Base-by-base conservation (phyloP, 2,797 vertebrate species). In the Huso huso region DNA sequence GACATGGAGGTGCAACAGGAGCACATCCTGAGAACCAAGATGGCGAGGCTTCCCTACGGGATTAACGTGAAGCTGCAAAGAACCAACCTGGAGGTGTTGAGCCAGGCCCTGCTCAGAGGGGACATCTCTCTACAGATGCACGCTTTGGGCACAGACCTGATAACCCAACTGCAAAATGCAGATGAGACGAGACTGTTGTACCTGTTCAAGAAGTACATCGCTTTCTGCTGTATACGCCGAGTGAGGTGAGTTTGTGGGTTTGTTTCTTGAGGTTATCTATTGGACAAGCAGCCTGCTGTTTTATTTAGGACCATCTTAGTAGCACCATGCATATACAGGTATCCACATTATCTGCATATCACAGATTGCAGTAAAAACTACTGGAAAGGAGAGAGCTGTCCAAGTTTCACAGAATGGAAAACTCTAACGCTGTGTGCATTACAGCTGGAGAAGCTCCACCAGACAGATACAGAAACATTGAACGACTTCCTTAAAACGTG, bases 181-280 rank as follows among this genome's bases (percentile, higher is more conserved):
- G 62, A 78, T 15, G 68, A 15, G 12, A 55, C 78, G 68, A 72
- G 62, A 10, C 68, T 84, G 66, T 76, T 73, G 51, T 78, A 76
- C 63, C 68, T 86, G 6, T 74, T 77, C 72, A 73, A 5, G 49
- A 83, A 83, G 68, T 82, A 83, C 67, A 73, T 74, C 51, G 73
- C 76, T 66, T 79, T 75, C 61, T 64, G 69, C 48, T 72, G 73
- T 61, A 52, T 78, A 4, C 23, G 23, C 2, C 23, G 4, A 37
- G 23, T 37, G 23, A 37, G 23, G 23, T 37, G 23, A 81, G 62
- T 37, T 23, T 51, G 70, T 68, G 71, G 82, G 81, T 81, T 83
- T 51, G 7, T 61, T 53, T 53, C 13, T 68, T 37, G 23, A 37
- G 1, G 1, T 37, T 0, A 4, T 37, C 4, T 37, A 37, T 37